A percentile compares a stretch with the other conserved stretches of the same genome.
phyloP scores from a whole-genome alignment of 2,113 vertebrate genomes.

The Gambusia affinis region DNA sequence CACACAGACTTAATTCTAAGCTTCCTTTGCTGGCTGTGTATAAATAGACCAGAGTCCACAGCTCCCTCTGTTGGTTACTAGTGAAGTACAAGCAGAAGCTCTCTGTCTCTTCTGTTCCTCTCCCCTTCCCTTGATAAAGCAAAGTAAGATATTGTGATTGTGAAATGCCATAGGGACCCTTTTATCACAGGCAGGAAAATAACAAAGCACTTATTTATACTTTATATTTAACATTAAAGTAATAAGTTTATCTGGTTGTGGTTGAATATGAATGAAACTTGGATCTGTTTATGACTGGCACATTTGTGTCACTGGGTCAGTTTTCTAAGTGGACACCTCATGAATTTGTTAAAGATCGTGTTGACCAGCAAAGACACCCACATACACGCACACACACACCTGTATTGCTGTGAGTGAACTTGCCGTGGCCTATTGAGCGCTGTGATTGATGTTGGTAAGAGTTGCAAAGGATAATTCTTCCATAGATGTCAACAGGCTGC shows the following conservation, averaged over 20 bases:
- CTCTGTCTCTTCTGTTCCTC: slow-evolving; percentile 6
- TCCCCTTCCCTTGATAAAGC: slow-evolving; percentile 4
- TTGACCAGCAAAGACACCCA: slow-evolving; percentile 50
- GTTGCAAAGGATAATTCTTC: slow-evolving; percentile 71
- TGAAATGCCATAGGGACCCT: neutral
- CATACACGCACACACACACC: slow-evolving; percentile 3
- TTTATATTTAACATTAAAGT: neutral
- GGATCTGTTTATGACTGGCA: slow-evolving; percentile 34
- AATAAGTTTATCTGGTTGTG: neutral
- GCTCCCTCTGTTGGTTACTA: slow-evolving; percentile 74
- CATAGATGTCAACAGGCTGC: slow-evolving; percentile 70
- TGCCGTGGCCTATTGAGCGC: slow-evolving; percentile 69
- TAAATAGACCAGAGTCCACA: slow-evolving; percentile 69
- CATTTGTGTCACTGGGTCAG: slow-evolving; percentile 34
- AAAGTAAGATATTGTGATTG: slow-evolving; percentile 1
- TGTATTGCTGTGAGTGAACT: slow-evolving; percentile 61
- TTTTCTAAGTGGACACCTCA: slow-evolving; percentile 56
- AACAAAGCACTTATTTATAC: neutral
- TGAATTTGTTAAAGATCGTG: slow-evolving; percentile 64
- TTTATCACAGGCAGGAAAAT: neutral
- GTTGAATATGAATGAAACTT: neutral
- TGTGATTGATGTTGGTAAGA: slow-evolving; percentile 70
- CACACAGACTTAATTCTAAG: neutral
- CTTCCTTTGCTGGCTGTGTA: slow-evolving; percentile 29
- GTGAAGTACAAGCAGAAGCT: slow-evolving; percentile 45